Evolutionary conservation across 2,888 invertebrate genomes (phyloP).

Genomic region (Eremobia ochroleuca): DNA sequence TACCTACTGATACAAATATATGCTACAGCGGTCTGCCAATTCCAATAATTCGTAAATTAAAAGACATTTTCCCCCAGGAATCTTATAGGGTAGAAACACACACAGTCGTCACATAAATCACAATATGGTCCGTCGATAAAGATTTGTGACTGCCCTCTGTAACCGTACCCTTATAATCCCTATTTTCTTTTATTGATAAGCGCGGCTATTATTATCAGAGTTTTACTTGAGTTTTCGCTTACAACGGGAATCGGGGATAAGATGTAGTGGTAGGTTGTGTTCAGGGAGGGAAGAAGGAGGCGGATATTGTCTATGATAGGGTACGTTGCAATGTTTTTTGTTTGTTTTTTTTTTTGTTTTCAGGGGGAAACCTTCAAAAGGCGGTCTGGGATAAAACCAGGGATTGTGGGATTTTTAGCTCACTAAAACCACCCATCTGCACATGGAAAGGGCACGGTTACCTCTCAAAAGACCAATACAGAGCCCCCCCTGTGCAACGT

Average conservation of each 20-base stretch:
- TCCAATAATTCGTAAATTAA: constrained; percentile 51
- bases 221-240: constrained; percentile 63
- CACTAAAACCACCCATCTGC: too few relatives aligned
- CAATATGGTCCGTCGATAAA: constrained; percentile 73
- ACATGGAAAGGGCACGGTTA: too few relatives aligned
- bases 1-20: not conserved
- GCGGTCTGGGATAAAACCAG: too few relatives aligned
- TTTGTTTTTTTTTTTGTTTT: too few relatives aligned
- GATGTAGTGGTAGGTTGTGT: constrained; percentile 1
- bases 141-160: constrained; percentile 76
- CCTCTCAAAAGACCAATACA: too few relatives aligned
- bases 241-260: constrained; percentile 34
- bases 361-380: too few relatives aligned
- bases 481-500: too few relatives aligned
- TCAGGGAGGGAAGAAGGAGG: not conserved
- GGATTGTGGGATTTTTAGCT: too few relatives aligned
- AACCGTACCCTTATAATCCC: constrained; percentile 72
- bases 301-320: not conserved
- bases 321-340: too few relatives aligned
- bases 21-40: not conserved
- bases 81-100: constrained; percentile 57
- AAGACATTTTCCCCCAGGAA: constrained; percentile 55
- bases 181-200: constrained; percentile 77
- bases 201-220: constrained; percentile 66
- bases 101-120: constrained; percentile 63